These are phyloP conservation scores for Lampropteryx suffumata DNA, from an alignment of 2,888 invertebrate genomes.

Conservation along the genomic window DNA sequence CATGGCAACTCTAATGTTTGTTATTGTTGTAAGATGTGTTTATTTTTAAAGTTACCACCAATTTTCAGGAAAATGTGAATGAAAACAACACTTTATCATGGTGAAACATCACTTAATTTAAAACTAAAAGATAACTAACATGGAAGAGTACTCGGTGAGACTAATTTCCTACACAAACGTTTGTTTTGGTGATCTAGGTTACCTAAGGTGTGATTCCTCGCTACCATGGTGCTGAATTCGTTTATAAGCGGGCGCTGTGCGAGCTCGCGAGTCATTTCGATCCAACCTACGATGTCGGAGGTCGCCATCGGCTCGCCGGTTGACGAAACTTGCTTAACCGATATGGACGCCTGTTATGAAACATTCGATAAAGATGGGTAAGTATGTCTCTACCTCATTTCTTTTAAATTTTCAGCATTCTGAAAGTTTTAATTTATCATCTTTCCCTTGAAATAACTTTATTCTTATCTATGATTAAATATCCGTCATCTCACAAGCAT, in stretches of 20 bases:
- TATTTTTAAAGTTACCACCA: conserved; percentile 2
- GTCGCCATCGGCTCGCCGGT: conserved; percentile 65
- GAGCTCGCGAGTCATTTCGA: conserved; percentile 66
- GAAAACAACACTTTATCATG: conserved; percentile 1
- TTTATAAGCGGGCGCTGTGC: conserved; percentile 64
- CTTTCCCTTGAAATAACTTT: not conserved
- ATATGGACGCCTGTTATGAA: conserved; percentile 95
- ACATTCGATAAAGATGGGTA: conserved; percentile 96
- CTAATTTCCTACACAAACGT: conserved; percentile 1
- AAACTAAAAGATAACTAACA: not conserved
- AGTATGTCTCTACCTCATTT: conserved; percentile 67
- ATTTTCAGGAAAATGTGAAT: conserved; percentile 2
- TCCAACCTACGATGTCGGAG: conserved; percentile 74
- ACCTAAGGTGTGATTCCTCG: conserved; percentile 45
- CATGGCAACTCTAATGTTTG: not conserved
- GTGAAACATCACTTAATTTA: not conserved
- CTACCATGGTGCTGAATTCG: conserved; percentile 66
- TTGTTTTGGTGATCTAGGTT: conserved; percentile 48
- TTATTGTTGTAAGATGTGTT: conserved; percentile 1
- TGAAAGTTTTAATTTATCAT: not conserved
- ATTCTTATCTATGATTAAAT: too few species aligned
- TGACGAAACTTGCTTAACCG: conserved; percentile 81
- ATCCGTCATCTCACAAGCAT: too few species aligned
- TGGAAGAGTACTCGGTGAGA: not conserved
- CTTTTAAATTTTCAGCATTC: not conserved